Percentiles rank a stretch among this genome's conserved stretches.
Evolutionary conservation across 1,140 invertebrate genomes (phyloP).

Genomic region (Dryas iulia): DNA sequence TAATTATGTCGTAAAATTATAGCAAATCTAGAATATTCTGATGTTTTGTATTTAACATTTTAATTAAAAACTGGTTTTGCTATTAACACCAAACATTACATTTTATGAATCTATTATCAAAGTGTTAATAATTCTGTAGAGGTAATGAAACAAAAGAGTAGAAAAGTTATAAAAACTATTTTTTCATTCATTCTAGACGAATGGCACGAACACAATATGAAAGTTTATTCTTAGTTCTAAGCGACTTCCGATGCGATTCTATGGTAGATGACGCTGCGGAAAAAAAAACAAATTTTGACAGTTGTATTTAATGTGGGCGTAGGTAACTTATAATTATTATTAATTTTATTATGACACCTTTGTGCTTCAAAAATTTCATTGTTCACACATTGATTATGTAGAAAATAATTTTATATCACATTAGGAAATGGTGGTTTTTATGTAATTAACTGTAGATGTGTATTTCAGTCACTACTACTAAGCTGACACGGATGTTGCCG

Average conservation of each 20-base stretch:
- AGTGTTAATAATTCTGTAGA: not conserved
- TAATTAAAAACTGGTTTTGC: too few relatives aligned
- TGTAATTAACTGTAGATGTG: not conserved
- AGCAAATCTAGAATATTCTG: too few relatives aligned
- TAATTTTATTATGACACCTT: not conserved
- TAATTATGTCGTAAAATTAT: too few relatives aligned
- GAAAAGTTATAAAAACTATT: too few relatives aligned
- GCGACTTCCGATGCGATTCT: too few relatives aligned
- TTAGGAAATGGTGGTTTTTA: not conserved
- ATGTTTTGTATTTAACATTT: too few relatives aligned
- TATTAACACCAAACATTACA: too few relatives aligned
- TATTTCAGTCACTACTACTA: not conserved
- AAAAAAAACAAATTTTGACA: not conserved
- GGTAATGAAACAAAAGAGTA: not conserved
- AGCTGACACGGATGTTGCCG: not conserved
- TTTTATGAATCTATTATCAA: not conserved
- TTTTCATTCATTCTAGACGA: too few relatives aligned
- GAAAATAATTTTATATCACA: not conserved
- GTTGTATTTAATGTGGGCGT: not conserved
- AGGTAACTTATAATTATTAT: not conserved
- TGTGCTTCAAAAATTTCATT: not conserved
- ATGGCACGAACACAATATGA: too few relatives aligned
- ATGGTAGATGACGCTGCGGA: not conserved
- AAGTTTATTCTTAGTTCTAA: too few relatives aligned
- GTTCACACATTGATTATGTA: not conserved